Percentiles rank a stretch among this genome's conserved stretches.
Conservation (phyloP, 2,888 invertebrate genomes). For the Ferdinandea cuprea region DNA sequence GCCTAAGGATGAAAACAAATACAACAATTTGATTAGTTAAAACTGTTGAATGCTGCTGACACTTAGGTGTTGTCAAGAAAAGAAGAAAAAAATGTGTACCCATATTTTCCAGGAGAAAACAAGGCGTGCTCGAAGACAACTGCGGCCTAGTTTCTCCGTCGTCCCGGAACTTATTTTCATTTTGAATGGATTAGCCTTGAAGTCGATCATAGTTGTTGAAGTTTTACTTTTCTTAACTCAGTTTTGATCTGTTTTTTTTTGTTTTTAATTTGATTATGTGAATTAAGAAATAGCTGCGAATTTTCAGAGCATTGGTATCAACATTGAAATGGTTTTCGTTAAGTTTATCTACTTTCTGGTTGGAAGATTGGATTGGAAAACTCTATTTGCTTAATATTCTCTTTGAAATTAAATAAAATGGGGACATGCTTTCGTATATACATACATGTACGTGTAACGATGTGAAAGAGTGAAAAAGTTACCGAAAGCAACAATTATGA, state of each 20-base stretch:
- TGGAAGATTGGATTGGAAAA: no score
- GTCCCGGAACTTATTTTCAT: conserved; percentile 79
- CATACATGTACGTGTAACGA: no score
- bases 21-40: neutral
- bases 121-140: conserved; percentile 80
- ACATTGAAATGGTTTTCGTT: no score
- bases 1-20: conserved; percentile 84
- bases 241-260: neutral
- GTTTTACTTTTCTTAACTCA: neutral
- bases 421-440: no score
- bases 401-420: no score
- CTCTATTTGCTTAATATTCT: no score
- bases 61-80: no score
- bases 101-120: conserved; percentile 82
- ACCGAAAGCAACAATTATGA: no score
- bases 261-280: neutral
- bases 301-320: no score
- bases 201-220: conserved; percentile 79
- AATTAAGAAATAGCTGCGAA: neutral
- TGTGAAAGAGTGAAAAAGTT: no score
- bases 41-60: neutral
- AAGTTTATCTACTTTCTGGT: no score
- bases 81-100: conserved; percentile 77
- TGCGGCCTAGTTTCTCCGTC: conserved; percentile 79
- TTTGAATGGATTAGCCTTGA: conserved; percentile 81